phyloP scores from a whole-genome alignment of 2,113 vertebrate genomes.

The Ovis canadensis region DNA sequence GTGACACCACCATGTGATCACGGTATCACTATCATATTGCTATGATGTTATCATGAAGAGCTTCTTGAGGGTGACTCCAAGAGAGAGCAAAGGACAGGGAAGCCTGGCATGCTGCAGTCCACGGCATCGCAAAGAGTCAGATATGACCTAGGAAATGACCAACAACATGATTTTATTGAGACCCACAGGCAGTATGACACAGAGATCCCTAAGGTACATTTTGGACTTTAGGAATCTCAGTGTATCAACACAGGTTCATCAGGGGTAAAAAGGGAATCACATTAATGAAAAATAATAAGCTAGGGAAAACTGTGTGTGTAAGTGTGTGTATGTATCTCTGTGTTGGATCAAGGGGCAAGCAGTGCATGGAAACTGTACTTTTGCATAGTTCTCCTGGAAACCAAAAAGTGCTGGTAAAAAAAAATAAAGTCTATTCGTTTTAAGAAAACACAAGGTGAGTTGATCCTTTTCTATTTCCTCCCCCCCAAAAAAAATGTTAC shows the following conservation, averaged over 20 bases:
- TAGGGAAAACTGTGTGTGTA: neutral
- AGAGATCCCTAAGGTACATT: too few species aligned
- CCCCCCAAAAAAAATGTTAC: neutral
- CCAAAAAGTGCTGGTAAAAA: neutral
- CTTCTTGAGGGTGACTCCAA: neutral
- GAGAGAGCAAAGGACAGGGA: neutral
- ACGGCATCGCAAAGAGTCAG: neutral
- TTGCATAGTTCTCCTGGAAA: neutral
- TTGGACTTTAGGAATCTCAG: too few species aligned
- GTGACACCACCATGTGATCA: rapidly evolving
- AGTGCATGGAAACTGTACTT: neutral
- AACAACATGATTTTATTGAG: neutral
- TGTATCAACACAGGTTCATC: neutral
- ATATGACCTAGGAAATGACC: neutral
- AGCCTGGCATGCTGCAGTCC: neutral
- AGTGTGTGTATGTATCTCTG: too few species aligned
- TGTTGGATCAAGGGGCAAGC: too few species aligned
- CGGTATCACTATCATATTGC: neutral
- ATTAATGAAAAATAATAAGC: neutral
- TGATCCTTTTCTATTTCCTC: neutral
- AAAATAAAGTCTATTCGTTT: neutral
- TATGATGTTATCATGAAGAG: neutral
- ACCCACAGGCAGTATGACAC: neutral
- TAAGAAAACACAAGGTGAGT: neutral
- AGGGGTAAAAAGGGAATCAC: neutral